phyloP scores from a whole-genome alignment of 2,888 invertebrate genomes.

The Diloba caeruleocephala region DNA sequence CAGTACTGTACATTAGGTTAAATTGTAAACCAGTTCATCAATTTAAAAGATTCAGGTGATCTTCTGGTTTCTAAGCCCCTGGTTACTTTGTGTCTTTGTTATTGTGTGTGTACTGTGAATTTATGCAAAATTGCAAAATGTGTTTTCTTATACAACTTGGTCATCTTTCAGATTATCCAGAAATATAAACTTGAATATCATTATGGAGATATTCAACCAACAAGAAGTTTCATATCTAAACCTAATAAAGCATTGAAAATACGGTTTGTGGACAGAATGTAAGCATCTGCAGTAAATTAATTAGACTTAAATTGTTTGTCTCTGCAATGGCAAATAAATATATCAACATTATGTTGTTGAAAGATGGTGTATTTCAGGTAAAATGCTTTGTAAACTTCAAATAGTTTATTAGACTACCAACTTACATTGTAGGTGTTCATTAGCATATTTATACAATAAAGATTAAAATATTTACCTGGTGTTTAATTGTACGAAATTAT shows the following conservation, averaged over 20 bases:
- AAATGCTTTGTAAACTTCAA: conserved; percentile 43
- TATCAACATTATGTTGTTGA: conserved; percentile 12
- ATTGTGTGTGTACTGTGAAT: too few species aligned
- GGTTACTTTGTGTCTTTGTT: too few species aligned
- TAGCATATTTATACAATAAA: conserved; percentile 40
- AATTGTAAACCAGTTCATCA: too few species aligned
- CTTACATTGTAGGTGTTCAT: conserved; percentile 46
- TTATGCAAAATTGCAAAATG: neutral
- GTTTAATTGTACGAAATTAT: conserved; percentile 13
- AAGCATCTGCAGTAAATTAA: conserved; percentile 5
- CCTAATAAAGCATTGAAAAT: conserved; percentile 90
- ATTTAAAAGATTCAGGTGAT: too few species aligned
- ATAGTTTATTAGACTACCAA: conserved; percentile 44
- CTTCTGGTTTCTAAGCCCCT: too few species aligned
- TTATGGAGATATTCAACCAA: conserved; percentile 90
- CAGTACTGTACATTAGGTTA: too few species aligned
- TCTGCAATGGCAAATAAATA: conserved; percentile 1
- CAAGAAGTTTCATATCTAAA: conserved; percentile 88
- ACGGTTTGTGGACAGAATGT: conserved; percentile 89
- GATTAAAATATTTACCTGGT: conserved; percentile 11
- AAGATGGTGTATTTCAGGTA: conserved; percentile 39
- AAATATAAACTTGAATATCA: conserved; percentile 91
- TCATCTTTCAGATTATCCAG: conserved; percentile 85
- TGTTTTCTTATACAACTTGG: too few species aligned
- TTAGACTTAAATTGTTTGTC: neutral